Percentiles rank a stretch among this genome's conserved stretches.
Conservation (phyloP, 1,140 invertebrate genomes). For the Camponotus pennsylvanicus region DNA sequence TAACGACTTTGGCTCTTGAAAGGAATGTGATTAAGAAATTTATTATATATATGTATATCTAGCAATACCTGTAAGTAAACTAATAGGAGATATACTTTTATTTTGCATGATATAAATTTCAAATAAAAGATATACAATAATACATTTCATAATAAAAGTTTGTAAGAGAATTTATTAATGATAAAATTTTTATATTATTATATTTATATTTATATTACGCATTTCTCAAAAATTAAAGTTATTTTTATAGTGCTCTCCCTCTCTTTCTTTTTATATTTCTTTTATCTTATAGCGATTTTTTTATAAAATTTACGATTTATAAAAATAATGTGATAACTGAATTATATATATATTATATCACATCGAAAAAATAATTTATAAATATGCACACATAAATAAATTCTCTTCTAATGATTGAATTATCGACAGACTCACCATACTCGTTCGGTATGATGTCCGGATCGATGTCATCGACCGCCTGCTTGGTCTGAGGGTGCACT, state of each 20-base stretch:
- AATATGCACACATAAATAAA: neutral
- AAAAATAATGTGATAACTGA: slow-evolving; percentile 18
- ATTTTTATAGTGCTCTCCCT: neutral
- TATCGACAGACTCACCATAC: slow-evolving; percentile 89
- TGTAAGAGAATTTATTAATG: neutral
- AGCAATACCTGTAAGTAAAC: no score
- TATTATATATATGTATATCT: no score
- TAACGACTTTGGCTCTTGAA: neutral
- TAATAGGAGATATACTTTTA: neutral
- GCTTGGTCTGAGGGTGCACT: slow-evolving; percentile 81
- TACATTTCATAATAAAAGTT: neutral
- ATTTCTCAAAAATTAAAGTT: neutral
- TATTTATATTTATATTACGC: no score
- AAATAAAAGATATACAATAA: neutral
- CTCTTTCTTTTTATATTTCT: neutral
- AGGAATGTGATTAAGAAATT: neutral
- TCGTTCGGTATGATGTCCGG: slow-evolving; percentile 95
- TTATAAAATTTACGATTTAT: neutral
- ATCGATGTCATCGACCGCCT: slow-evolving; percentile 88
- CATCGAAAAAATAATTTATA: slow-evolving; percentile 1
- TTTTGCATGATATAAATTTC: neutral
- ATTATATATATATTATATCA: neutral
- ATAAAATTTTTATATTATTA: neutral
- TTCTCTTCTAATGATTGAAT: slow-evolving; percentile 54
- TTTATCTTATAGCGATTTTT: neutral